phyloP scores from a whole-genome alignment of 2,113 vertebrate genomes.

The Eolophus roseicapilla region DNA sequence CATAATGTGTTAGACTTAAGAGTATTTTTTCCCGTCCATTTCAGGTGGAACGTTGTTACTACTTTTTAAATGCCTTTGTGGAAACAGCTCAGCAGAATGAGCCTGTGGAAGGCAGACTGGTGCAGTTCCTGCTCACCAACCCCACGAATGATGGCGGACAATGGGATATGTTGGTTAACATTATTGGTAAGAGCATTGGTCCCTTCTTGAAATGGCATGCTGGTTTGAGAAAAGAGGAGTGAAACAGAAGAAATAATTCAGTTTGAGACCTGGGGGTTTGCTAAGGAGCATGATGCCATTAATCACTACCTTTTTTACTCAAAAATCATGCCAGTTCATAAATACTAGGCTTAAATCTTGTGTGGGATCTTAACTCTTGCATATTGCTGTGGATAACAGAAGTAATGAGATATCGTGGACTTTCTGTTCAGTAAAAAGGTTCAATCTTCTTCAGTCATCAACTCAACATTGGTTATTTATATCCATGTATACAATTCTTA shows the following conservation, averaged over 20 bases:
- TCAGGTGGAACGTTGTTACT: constrained; percentile 94
- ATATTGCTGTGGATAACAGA: background rate
- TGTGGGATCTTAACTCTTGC: background rate
- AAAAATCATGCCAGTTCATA: background rate
- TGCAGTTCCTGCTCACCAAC: constrained; percentile 92
- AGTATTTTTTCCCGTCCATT: rapidly evolving
- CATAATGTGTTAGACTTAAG: background rate
- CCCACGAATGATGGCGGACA: constrained; percentile 95
- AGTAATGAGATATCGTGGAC: background rate
- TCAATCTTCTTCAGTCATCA: background rate
- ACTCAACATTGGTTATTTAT: background rate
- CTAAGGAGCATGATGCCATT: background rate
- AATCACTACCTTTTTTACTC: background rate
- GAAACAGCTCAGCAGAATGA: constrained; percentile 92
- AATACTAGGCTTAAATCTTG: background rate
- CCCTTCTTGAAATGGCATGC: background rate
- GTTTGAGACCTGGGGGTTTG: background rate
- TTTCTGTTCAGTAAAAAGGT: background rate
- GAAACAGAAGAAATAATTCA: background rate
- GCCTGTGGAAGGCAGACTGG: constrained; percentile 89
- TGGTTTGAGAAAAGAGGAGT: background rate
- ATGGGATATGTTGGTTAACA: constrained; percentile 98
- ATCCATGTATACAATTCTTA: background rate
- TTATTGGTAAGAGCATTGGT: constrained; percentile 82
- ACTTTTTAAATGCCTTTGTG: constrained; percentile 90